Evolutionary conservation across 2,113 vertebrate species (phyloP), one percentile per base, ranked within the genome.

Genomic region (Emydura subglobosa): DNA sequence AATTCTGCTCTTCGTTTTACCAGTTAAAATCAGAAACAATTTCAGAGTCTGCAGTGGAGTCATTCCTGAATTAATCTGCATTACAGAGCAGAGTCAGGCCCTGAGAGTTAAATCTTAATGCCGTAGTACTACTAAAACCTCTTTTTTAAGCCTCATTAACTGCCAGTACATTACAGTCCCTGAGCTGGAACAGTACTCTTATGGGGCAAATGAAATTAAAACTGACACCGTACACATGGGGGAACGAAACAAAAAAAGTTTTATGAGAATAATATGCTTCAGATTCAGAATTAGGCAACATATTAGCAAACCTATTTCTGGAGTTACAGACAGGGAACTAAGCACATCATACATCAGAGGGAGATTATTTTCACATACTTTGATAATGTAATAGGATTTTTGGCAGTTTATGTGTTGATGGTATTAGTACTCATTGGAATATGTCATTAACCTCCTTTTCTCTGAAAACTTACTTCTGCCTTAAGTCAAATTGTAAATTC

Each of bases 401-500:
- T 82, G 88, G 49, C 50, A 91, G 53, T 44, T 92, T 68, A 44
- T 86, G 31, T 42, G 44, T 31, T 90, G 85, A 91, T 85, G 83
- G 39, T 10, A 79, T 76, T 86, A 91, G 74, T 86, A 84, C 54
- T 55, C 68, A 39, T 53, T 72, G 82, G 44, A 86, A 89, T 89
- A 49, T 29, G 29, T 82, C 49, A 59, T 4, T 93, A 91, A 91
- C 68, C 76, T 88, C 86, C 10, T 74, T 96, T 95, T 90, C 94
- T 76, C 81, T 95, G 82, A 94, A 85, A 68, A 94, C 92, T 79
- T 39, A 84, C 50, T 89, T 93, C 86, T 93, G 83, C 25, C 59
- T 93, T 42, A 49, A 97, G 96, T 88, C 87, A 95, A 89, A 96
- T 94, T 84, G 91, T 96, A 97, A 92, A 95, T 91, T 97, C 91